Conservation (phyloP, 2,797 vertebrate genomes). For the Coendou prehensilis region DNA sequence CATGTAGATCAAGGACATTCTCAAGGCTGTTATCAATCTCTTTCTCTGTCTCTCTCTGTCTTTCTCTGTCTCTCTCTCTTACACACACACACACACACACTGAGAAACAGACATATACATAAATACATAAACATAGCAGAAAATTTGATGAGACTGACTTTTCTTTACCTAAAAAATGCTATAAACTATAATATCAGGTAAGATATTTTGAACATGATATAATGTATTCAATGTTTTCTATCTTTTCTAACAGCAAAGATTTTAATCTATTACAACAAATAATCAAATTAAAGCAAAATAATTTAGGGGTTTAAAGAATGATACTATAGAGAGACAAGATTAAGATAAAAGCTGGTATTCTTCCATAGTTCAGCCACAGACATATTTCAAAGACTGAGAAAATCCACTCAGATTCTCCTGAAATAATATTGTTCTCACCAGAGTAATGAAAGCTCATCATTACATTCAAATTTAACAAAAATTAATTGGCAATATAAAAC, state of each 20-base stretch:
- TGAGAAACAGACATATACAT: no score
- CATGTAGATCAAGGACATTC: background rate
- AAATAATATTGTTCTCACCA: conserved; percentile 33
- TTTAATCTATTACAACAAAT: conserved; percentile 9
- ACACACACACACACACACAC: background rate
- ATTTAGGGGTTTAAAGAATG: background rate
- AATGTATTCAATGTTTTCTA: background rate
- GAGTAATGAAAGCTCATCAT: conserved; percentile 22
- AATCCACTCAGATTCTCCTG: background rate
- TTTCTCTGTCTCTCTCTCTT: background rate
- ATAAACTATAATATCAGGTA: background rate
- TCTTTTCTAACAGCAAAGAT: background rate
- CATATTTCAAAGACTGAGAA: background rate
- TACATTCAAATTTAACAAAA: background rate
- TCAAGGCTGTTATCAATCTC: background rate
- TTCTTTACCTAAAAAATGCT: background rate
- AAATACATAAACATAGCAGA: background rate
- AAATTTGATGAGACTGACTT: background rate
- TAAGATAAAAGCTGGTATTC: background rate
- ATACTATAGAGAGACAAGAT: background rate
- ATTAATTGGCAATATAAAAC: conserved; percentile 12
- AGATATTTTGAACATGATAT: background rate
- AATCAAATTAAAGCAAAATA: background rate
- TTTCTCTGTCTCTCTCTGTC: background rate
- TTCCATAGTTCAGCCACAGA: background rate